Percentiles rank a stretch among this genome's conserved stretches.
These are phyloP conservation scores for Drosophila pandora DNA, from an alignment of 1,140 invertebrate genomes.

Conservation along the genomic window DNA sequence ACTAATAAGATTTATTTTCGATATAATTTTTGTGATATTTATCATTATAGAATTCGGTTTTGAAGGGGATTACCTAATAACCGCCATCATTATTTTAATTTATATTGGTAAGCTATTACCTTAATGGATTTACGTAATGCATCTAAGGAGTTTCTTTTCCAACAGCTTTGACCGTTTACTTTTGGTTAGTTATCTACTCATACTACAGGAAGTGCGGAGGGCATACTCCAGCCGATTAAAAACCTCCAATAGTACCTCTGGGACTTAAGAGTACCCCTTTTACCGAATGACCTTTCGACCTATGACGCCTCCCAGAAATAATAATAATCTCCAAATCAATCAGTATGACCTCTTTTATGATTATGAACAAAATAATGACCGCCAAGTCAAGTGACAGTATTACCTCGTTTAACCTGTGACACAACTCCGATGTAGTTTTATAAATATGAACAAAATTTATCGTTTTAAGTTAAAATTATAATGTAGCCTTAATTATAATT, in stretches of 20 bases:
- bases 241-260: no score
- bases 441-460: background rate
- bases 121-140: background rate
- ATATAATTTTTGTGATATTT: background rate
- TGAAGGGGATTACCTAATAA: background rate
- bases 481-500: no score
- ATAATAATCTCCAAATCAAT: no score
- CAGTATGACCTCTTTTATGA: no score
- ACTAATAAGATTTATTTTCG: slow-evolving; percentile 5
- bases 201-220: slow-evolving; percentile 23
- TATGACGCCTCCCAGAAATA: no score
- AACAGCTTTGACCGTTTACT: slow-evolving; percentile 27
- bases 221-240: slow-evolving; percentile 7
- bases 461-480: background rate
- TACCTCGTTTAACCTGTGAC: no score
- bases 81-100: background rate
- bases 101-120: background rate
- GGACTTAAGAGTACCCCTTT: no score
- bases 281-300: no score
- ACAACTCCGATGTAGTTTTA: no score
- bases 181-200: slow-evolving; percentile 38
- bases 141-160: background rate
- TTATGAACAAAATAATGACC: no score
- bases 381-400: no score
- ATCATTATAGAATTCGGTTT: background rate